Base-by-base conservation (phyloP, 2,113 vertebrate genomes). In the Dolichallabes microphthalmus region DNA sequence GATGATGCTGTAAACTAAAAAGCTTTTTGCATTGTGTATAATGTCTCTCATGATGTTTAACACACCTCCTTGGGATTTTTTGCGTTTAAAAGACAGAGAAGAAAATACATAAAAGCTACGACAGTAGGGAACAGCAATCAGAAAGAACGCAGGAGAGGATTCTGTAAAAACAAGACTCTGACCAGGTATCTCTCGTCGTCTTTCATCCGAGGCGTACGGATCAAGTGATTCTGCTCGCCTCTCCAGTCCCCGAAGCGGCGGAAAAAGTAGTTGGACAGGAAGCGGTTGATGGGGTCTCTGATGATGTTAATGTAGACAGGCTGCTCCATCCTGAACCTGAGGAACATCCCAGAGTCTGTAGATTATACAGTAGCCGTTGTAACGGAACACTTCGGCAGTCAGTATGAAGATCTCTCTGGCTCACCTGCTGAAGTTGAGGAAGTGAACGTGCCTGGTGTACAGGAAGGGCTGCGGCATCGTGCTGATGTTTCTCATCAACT, bases 391-490 rank as follows among this genome's bases (percentile, higher is more conserved):
- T 25, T 76, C 53, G 69, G 19, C 55, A 13, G 27, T 32, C 45
- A 76, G 1, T 20, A 53, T 11, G n/a, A 45, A 81, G 35, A 66
- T 8, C 39, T 89, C 90, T 89, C 80, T 15, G 19, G 61, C 94
- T 95, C 95, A 99, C 98, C 98, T 97, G 93, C 96, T 97, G 88
- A 99, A 99, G 94, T 99, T 99, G 91, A 99, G 97, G 93, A 98
- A 99, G 94, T 99, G 98, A 93, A 99, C 97, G 22, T 99, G 98
- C 87, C 98, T 95, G 53, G 97, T 99, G 91, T 97, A 99, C 93
- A 99, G 96, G 95, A 97, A 99, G 35, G 98, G 98, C 90, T 98
- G 96, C 73, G 98, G 96, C 82, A 97, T 95, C 88, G 93, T 96
- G 90, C 96, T 99, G 93, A 99, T 97, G 92, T 99, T 98, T 93